These are phyloP conservation scores for Pararge aegeria DNA, from an alignment of 1,140 invertebrate species.

Conservation along the genomic window DNA sequence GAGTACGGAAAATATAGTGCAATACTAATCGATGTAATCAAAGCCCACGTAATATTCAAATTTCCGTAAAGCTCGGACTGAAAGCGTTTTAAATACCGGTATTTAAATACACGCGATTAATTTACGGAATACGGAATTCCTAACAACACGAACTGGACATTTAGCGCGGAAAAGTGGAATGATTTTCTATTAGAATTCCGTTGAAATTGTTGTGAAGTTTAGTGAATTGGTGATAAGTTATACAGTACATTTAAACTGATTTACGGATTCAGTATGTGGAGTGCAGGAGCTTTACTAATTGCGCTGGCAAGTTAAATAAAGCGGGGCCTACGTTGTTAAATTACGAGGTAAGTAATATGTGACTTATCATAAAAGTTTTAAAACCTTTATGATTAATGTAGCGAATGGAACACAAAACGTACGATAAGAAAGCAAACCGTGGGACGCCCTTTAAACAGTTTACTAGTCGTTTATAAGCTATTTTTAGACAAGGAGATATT, in stretches of 20 bases:
- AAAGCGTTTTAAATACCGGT: neutral
- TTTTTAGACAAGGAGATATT: too few relatives aligned
- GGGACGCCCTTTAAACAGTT: too few relatives aligned
- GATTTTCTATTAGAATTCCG: neutral
- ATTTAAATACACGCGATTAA: neutral
- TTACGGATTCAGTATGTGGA: neutral
- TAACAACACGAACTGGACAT: too few relatives aligned
- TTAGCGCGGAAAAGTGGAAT: neutral
- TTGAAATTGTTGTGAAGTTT: neutral
- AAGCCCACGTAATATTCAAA: neutral
- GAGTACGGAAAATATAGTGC: neutral
- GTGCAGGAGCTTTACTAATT: neutral
- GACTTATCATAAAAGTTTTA: too few relatives aligned
- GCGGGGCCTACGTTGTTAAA: neutral
- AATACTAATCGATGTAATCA: neutral
- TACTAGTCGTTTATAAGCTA: too few relatives aligned
- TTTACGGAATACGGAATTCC: too few relatives aligned
- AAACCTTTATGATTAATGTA: too few relatives aligned
- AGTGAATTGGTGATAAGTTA: neutral
- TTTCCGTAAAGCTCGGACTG: neutral
- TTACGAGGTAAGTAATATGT: neutral
- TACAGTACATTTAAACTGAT: neutral
- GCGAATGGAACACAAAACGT: too few relatives aligned
- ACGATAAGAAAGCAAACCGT: too few relatives aligned
- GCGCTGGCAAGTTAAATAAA: neutral